A percentile compares a stretch with the other conserved stretches of the same genome.
These are phyloP conservation scores for Perizoma flavofasciatum DNA, from an alignment of 2,888 invertebrate species.

Conservation along the genomic window DNA sequence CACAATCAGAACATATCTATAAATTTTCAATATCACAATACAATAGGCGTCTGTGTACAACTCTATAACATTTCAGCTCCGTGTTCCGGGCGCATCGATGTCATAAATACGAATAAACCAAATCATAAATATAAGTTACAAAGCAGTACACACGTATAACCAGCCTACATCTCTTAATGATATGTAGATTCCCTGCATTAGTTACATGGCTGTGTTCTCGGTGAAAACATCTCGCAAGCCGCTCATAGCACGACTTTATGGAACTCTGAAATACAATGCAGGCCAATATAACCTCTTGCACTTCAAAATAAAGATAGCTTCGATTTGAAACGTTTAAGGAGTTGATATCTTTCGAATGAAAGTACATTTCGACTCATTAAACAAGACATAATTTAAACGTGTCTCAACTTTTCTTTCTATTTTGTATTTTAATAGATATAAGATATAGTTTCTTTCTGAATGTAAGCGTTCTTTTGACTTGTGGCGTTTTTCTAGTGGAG, in stretches of 20 bases:
- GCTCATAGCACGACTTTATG: constrained; percentile 26
- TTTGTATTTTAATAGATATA: constrained; percentile 46
- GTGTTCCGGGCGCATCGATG: constrained; percentile 59
- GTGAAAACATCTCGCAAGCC: constrained; percentile 80
- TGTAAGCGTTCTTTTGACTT: constrained; percentile 41
- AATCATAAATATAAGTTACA: constrained; percentile 53
- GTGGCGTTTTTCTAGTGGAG: constrained; percentile 50
- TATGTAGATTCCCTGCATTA: constrained; percentile 83
- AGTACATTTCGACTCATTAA: constrained; percentile 75
- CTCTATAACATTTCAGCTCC: constrained; percentile 59
- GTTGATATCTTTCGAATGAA: constrained; percentile 43
- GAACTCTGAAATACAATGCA: constrained; percentile 39
- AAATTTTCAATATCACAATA: constrained; percentile 53
- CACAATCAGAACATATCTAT: constrained; percentile 19
- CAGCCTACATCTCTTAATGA: constrained; percentile 82
- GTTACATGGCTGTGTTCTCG: constrained; percentile 82
- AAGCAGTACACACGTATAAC: constrained; percentile 81
- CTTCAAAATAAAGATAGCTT: constrained; percentile 29
- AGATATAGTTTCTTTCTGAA: constrained; percentile 51
- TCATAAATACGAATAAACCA: constrained; percentile 73
- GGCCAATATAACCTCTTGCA: constrained; percentile 42
- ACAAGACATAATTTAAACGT: constrained; percentile 82
- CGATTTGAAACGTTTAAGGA: constrained; percentile 3
- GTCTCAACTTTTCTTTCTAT: constrained; percentile 46
- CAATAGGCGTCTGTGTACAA: constrained; percentile 74